Conservation (phyloP, 2,113 vertebrate genomes). For the Otus sunia region DNA sequence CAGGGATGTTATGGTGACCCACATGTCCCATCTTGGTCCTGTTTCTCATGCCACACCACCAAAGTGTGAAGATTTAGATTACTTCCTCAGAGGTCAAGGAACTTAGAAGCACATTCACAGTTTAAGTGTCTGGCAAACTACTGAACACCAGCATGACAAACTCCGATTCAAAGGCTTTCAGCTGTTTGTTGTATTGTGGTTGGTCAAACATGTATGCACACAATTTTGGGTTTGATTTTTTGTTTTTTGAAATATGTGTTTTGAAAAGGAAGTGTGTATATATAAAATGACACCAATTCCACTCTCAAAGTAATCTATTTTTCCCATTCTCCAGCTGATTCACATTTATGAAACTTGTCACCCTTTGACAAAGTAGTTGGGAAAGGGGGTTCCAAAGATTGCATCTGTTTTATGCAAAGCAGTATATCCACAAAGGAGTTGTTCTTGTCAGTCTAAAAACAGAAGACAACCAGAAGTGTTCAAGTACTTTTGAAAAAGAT, state of each 20-base stretch:
- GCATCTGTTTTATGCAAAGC: not conserved
- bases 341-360: not conserved
- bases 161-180: not conserved
- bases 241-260: not conserved
- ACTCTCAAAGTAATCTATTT: not conserved
- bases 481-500: not conserved
- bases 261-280: not conserved
- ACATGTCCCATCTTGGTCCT: not conserved
- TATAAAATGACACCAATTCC: not conserved
- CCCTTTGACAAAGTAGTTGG: not conserved
- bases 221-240: not conserved
- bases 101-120: not conserved
- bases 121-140: slow-evolving; percentile 9
- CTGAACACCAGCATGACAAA: not conserved
- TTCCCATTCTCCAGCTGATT: not conserved
- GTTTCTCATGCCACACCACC: slow-evolving; percentile 51
- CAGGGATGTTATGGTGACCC: not conserved
- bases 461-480: not conserved
- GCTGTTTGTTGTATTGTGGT: not conserved
- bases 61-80: not conserved
- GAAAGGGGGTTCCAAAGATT: not conserved
- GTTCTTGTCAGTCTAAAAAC: not conserved
- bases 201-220: not conserved
- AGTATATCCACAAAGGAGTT: not conserved
- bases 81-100: not conserved